Evolutionary conservation across 1,140 invertebrate genomes (phyloP), one percentile per base, ranked within the genome.

Genomic region (Paracyclopina nana): DNA sequence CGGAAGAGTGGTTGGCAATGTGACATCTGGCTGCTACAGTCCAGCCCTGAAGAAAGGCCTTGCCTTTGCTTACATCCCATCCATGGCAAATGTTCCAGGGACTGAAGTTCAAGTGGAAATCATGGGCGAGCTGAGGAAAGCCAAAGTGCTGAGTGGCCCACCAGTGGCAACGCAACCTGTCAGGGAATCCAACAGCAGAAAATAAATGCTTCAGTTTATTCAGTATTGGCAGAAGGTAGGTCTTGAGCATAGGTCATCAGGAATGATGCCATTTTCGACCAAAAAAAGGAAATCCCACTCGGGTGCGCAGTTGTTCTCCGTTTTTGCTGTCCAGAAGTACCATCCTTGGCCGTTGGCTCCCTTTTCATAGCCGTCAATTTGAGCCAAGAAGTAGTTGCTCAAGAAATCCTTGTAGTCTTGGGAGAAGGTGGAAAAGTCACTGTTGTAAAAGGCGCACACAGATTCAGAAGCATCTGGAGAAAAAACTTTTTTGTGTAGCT

Each of bases 281-380:
- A 44, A 24, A n/a, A 20, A 44, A 14, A 44, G 6, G 42, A 22
- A 44, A 44, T 44, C 42, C 42, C 42, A 44, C 4, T 14, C 42
- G 2, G 42, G 42, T 18, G 42, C 42, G 25, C 42, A 44, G 24
- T 44, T 20, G 24, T 44, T 12, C 16, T 44, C 42, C 5, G 14
- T 44, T 26, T 44, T 44, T 2, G 18, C 42, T 14, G 42, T 44
- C 42, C 42, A 44, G 24, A 44, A 44, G 42, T 18, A 44, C 14
- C 24, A 44, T 14, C 42, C 42, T n/a, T n/a, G n/a, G n/a, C n/a
- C n/a, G n/a, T n/a, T n/a, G 24, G 16, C 25, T 11, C 46, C 46
- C 12, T 11, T 12, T 48, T 48, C 46, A 30, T 26, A 48, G 22
- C 24, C 18, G 28, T 48, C 46, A 25, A 48, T 48, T n/a, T 48